Evolutionary conservation across 2,888 invertebrate genomes (phyloP).

Genomic region (Unio pictorum): DNA sequence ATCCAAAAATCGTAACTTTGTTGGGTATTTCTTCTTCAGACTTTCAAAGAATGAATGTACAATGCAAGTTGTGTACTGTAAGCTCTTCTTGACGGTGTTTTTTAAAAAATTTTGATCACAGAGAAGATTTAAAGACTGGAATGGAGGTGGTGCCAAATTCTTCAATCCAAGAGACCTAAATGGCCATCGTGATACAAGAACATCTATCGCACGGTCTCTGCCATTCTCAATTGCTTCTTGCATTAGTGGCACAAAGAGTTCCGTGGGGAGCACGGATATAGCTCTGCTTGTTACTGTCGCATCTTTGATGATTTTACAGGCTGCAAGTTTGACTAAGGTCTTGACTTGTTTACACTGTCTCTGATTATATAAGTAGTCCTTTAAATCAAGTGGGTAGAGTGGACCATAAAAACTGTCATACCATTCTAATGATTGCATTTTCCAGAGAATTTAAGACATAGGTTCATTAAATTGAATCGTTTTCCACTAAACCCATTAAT

Average conservation of each 20-base stretch:
- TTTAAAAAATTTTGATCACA: conserved; percentile 51
- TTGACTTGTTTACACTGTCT: conserved; percentile 27
- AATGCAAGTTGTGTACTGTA: conserved; percentile 65
- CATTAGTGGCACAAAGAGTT: conserved; percentile 54
- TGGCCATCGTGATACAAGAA: conserved; percentile 62
- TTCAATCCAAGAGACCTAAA: conserved; percentile 48
- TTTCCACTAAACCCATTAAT: no score
- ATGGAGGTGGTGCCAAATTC: conserved; percentile 59
- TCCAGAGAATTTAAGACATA: no score
- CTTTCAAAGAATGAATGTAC: conserved; percentile 66
- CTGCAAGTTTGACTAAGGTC: conserved; percentile 54
- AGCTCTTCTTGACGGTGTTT: conserved; percentile 52
- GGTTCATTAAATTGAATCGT: no score
- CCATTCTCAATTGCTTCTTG: conserved; percentile 57
- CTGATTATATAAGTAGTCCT: conserved; percentile 13
- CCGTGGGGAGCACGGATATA: conserved; percentile 41
- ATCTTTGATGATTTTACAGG: conserved; percentile 57
- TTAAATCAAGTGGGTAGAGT: conserved; percentile 56
- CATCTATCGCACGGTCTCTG: conserved; percentile 60
- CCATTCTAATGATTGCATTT: conserved; percentile 48
- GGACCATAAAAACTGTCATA: conserved; percentile 60
- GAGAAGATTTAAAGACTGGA: conserved; percentile 50
- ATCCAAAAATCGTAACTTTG: conserved; percentile 61
- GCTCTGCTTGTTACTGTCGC: conserved; percentile 47
- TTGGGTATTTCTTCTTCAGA: conserved; percentile 58